A percentile compares a stretch with the other conserved stretches of the same genome.
These are phyloP conservation scores for Scalopus aquaticus DNA, from an alignment of 2,113 vertebrate genomes.

Conservation along the genomic window DNA sequence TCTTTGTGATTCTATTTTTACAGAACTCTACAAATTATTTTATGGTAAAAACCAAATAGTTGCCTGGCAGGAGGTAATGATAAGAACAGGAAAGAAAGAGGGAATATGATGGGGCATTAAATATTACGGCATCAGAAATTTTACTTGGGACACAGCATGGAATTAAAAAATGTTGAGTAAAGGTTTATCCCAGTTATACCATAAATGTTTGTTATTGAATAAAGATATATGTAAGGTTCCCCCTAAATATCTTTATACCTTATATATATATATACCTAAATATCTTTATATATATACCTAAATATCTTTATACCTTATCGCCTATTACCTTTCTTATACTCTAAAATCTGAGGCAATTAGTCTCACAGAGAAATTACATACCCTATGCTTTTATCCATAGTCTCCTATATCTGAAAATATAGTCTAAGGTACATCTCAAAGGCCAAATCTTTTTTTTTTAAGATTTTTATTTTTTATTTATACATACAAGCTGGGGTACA, in stretches of 20 bases:
- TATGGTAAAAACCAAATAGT: background rate
- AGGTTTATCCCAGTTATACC: background rate
- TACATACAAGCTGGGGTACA: no score
- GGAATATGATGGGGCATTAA: background rate
- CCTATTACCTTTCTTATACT: background rate
- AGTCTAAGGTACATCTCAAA: slow-evolving; percentile 9
- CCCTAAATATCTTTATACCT: background rate
- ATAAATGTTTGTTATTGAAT: background rate
- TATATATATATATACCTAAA: no score
- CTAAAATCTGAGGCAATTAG: slow-evolving; percentile 16
- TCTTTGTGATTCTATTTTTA: background rate
- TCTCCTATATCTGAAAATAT: background rate
- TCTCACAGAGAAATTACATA: background rate
- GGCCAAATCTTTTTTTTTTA: background rate
- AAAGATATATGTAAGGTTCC: background rate
- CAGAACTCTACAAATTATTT: background rate
- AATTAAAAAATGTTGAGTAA: slow-evolving; percentile 23
- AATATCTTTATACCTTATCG: slow-evolving; percentile 6
- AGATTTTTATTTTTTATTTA: no score
- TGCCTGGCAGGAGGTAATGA: background rate
- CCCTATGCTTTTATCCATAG: background rate
- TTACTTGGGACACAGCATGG: slow-evolving; percentile 8
- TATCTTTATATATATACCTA: background rate
- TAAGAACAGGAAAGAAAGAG: background rate
- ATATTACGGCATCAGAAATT: background rate